Conservation (phyloP, 37 sponge, comb jelly and placozoan genomes). For the Beroe forskalii region DNA sequence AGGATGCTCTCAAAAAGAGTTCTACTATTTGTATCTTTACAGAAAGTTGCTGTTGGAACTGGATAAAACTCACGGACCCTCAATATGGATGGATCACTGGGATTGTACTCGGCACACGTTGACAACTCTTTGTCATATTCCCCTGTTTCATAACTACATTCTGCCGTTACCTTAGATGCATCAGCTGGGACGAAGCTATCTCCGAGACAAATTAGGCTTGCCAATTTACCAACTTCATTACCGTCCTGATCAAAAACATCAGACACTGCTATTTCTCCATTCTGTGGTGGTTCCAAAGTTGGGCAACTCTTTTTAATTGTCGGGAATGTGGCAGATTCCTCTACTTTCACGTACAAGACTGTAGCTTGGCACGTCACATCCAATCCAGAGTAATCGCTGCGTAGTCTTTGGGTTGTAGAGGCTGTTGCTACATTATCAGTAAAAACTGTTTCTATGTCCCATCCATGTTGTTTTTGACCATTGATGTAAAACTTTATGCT, state of each 20-base stretch:
- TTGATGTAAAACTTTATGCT: not conserved
- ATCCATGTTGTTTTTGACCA: not conserved
- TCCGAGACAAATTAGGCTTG: not conserved
- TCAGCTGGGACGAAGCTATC: not conserved
- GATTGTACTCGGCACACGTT: not conserved
- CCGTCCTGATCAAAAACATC: not conserved
- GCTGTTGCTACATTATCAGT: slow-evolving; percentile 1
- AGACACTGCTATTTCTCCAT: not conserved
- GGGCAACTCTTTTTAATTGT: not conserved
- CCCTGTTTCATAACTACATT: not conserved
- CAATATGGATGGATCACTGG: not conserved
- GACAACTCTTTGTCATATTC: not conserved
- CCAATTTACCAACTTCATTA: not conserved
- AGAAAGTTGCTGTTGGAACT: not conserved
- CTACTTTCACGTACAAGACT: not conserved
- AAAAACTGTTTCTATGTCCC: not conserved
- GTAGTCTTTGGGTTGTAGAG: not conserved
- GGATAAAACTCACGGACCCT: not conserved
- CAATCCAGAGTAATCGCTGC: not conserved
- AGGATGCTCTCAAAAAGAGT: not conserved
- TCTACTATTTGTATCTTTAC: not conserved
- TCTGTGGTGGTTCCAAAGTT: not conserved
- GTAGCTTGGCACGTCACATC: not conserved
- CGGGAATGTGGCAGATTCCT: not conserved
- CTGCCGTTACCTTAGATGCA: not conserved